phyloP scores from a whole-genome alignment of 2,888 invertebrate species.

The Meiosimyza decipiens region DNA sequence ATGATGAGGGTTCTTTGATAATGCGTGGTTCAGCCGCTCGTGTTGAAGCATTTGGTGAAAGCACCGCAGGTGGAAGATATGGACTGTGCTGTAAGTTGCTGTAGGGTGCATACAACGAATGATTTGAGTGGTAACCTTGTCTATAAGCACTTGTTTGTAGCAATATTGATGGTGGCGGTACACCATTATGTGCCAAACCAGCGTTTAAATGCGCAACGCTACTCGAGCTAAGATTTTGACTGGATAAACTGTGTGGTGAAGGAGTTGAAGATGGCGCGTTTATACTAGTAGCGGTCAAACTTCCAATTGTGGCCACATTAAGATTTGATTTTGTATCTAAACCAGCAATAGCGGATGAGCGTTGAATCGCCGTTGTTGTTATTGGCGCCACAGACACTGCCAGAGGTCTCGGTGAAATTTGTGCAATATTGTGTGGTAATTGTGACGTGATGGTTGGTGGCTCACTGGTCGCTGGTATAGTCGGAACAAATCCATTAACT shows the following conservation, averaged over 20 bases:
- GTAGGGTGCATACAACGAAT: constrained; percentile 81
- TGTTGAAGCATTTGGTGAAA: constrained; percentile 74
- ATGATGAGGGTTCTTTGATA: constrained; percentile 16
- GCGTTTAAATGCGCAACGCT: constrained; percentile 47
- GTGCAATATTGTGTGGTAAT: constrained; percentile 36
- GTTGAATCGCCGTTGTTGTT: constrained; percentile 38
- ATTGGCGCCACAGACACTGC: constrained; percentile 34
- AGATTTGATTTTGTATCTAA: constrained; percentile 17
- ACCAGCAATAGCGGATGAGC: constrained; percentile 16
- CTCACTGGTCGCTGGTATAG: constrained; percentile 14
- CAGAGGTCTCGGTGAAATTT: constrained; percentile 24
- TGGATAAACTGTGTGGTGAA: neutral
- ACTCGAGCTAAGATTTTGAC: neutral
- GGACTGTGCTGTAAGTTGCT: constrained; percentile 81
- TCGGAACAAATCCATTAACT: constrained; percentile 23
- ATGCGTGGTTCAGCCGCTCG: constrained; percentile 70
- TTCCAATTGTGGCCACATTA: constrained; percentile 23
- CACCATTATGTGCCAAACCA: constrained; percentile 54
- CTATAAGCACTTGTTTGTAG: constrained; percentile 64
- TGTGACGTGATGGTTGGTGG: constrained; percentile 41
- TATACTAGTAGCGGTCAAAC: constrained; percentile 27
- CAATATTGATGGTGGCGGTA: constrained; percentile 56
- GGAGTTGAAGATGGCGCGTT: constrained; percentile 13
- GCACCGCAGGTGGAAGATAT: constrained; percentile 74
- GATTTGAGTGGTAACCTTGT: constrained; percentile 64